Evolutionary conservation across 2,797 vertebrate species (phyloP).

Genomic region (Helicolenus hilgendorfi): DNA sequence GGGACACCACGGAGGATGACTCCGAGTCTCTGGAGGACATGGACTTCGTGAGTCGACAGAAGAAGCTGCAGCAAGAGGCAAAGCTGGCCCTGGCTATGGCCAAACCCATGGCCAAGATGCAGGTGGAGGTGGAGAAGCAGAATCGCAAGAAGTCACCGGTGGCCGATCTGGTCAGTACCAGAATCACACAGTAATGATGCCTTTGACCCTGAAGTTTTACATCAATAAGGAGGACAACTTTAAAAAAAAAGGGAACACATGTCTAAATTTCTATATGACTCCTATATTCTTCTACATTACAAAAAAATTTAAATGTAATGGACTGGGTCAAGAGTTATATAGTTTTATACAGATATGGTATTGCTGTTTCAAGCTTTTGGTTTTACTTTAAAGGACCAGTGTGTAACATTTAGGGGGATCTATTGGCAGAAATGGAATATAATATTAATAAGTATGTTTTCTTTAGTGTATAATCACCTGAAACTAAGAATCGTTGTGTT

Average conservation of each 20-base stretch:
- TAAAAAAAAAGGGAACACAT: neutral
- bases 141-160: constrained; percentile 99
- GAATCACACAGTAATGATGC: neutral
- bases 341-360: neutral
- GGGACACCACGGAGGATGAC: constrained; percentile 98
- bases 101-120: constrained; percentile 99
- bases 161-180: constrained; percentile 94
- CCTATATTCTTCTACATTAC: neutral
- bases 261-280: neutral
- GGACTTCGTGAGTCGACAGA: constrained; percentile 98
- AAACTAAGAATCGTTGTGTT: too few species aligned
- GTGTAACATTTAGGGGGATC: too few species aligned
- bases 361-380: constrained; percentile 3
- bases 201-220: neutral
- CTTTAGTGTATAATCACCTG: too few species aligned
- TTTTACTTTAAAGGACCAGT: neutral
- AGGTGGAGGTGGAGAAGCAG: constrained; percentile 99
- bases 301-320: neutral
- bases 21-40: constrained; percentile 98
- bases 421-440: too few species aligned
- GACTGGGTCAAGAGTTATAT: neutral
- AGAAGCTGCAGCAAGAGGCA: constrained; percentile 98
- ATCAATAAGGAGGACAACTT: neutral
- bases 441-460: too few species aligned
- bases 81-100: constrained; percentile 99